These are phyloP conservation scores for Lordiphosa clarofinis DNA, from an alignment of 1,140 invertebrate species.

Conservation along the genomic window DNA sequence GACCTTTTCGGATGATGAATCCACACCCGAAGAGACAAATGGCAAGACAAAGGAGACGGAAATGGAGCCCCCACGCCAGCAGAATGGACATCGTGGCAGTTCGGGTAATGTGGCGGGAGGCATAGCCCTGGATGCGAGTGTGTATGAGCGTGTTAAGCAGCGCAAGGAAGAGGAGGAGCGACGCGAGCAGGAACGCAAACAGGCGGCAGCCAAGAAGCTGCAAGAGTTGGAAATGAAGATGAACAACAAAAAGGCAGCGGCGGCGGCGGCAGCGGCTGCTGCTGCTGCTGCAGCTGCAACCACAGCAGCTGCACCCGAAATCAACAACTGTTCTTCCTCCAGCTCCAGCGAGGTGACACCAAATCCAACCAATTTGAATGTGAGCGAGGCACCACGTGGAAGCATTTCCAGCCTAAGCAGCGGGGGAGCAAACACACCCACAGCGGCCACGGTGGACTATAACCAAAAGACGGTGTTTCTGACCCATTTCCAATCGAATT, in stretches of 20 bases:
- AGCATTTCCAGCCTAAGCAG: conserved; percentile 54
- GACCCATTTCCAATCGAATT: conserved; percentile 87
- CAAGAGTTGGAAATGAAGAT: conserved; percentile 84
- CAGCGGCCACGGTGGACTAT: conserved; percentile 35
- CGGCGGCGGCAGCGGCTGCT: conserved; percentile 15
- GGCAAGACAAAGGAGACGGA: conserved; percentile 45
- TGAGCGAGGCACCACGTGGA: conserved; percentile 49
- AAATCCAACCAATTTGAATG: conserved; percentile 14
- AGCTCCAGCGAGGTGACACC: conserved; percentile 17
- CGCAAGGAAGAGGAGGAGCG: conserved; percentile 88
- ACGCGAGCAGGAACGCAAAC: conserved; percentile 83
- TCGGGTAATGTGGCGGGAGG: conserved; percentile 57
- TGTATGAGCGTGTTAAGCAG: conserved; percentile 84
- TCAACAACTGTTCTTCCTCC: not conserved
- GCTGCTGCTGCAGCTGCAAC: not conserved
- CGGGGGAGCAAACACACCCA: conserved; percentile 12
- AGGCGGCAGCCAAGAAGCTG: conserved; percentile 84
- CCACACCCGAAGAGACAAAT: conserved; percentile 79
- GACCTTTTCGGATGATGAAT: conserved; percentile 95
- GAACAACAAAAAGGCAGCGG: conserved; percentile 81
- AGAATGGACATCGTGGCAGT: conserved; percentile 73
- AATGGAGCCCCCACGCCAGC: conserved; percentile 65
- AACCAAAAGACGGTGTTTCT: conserved; percentile 82
- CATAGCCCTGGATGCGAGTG: conserved; percentile 70
- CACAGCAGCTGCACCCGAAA: conserved; percentile 1